Evolutionary conservation across 2,113 vertebrate genomes (phyloP).

Genomic region (Uropsilus gracilis): DNA sequence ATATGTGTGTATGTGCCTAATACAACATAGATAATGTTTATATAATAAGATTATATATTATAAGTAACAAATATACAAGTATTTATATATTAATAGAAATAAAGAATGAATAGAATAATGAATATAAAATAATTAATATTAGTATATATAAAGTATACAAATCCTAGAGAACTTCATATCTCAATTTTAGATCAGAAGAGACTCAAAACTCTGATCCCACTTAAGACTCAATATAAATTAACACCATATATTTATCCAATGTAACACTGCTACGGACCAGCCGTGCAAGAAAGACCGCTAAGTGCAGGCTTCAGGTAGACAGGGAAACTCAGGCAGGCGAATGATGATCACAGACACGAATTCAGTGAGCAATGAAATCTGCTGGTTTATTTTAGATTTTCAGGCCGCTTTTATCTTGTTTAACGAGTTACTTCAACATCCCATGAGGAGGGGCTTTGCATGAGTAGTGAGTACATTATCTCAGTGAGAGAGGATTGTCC

Average conservation of each 20-base stretch:
- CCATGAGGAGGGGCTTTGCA: no score
- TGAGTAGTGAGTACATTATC: no score
- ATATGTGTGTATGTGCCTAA: background rate
- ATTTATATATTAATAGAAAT: background rate
- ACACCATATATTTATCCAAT: background rate
- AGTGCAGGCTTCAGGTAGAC: no score
- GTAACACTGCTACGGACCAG: no score
- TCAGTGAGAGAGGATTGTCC: no score
- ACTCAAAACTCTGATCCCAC: background rate
- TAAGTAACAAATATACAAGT: background rate
- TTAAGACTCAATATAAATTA: background rate
- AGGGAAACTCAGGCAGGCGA: no score
- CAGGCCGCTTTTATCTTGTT: no score
- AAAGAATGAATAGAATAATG: background rate
- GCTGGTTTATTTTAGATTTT: no score
- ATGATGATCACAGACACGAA: no score
- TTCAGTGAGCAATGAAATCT: no score
- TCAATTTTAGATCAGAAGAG: conserved; percentile 32
- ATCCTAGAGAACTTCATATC: background rate
- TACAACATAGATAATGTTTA: background rate
- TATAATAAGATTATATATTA: background rate
- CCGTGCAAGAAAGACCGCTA: no score
- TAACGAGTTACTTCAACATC: no score
- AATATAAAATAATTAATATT: background rate
- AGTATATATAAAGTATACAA: background rate